Evolutionary conservation across 2,888 invertebrate species (phyloP).

Genomic region (Blastobasis adustella): DNA sequence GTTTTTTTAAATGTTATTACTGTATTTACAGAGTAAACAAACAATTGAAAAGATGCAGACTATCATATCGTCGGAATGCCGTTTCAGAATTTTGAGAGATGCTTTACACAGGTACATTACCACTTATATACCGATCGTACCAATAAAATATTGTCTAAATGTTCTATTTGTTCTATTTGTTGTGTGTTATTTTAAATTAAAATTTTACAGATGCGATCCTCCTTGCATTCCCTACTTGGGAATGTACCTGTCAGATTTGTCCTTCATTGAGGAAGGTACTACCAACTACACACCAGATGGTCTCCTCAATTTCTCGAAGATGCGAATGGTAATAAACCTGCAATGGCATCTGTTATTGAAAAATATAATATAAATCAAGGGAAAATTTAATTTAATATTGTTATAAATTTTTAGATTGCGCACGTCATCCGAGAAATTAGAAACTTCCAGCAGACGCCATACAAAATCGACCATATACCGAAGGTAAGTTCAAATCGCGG

Average conservation of each 20-base stretch:
- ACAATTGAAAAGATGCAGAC: constrained; percentile 91
- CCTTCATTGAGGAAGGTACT: constrained; percentile 95
- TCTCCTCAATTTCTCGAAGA: constrained; percentile 93
- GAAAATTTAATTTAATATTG: neutral
- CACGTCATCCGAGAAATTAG: constrained; percentile 94
- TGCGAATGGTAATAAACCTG: constrained; percentile 85
- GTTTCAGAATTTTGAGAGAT: constrained; percentile 90
- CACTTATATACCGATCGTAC: neutral
- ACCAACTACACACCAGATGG: constrained; percentile 92
- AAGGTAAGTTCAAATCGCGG: constrained; percentile 71
- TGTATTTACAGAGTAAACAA: constrained; percentile 82
- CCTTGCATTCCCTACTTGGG: constrained; percentile 92
- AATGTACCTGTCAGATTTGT: constrained; percentile 91
- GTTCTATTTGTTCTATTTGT: too few species aligned
- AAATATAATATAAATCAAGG: too few species aligned
- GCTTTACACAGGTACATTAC: constrained; percentile 79
- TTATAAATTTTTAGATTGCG: constrained; percentile 78
- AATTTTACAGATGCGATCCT: constrained; percentile 82
- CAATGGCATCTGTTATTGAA: constrained; percentile 7
- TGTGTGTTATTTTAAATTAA: neutral
- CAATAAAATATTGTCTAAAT: too few species aligned
- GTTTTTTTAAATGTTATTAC: constrained; percentile 7
- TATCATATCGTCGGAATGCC: constrained; percentile 90
- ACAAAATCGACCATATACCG: constrained; percentile 90
- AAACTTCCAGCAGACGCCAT: constrained; percentile 92